Evolutionary conservation across 2,113 vertebrate species (phyloP).

Genomic region (Syngnathus scovelli): DNA sequence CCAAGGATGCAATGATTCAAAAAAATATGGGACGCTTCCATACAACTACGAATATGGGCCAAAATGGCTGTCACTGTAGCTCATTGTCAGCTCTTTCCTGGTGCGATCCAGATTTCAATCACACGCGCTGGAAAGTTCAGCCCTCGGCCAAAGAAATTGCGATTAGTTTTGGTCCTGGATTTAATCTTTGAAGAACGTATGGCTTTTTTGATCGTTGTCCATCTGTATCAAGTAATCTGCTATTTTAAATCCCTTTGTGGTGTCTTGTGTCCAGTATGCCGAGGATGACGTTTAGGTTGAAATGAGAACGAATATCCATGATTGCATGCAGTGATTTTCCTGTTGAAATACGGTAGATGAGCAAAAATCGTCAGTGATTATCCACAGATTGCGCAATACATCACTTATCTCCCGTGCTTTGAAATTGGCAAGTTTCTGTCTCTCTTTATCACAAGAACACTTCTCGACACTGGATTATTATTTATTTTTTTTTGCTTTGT

Average conservation of each 20-base stretch:
- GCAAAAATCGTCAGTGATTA: too few species aligned
- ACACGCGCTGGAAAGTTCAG: not conserved
- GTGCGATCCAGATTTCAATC: not conserved
- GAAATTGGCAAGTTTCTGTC: too few species aligned
- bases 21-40: not conserved
- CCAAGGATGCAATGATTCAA: constrained; percentile 54
- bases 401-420: too few species aligned
- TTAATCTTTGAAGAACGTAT: constrained; percentile 5
- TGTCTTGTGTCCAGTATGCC: not conserved
- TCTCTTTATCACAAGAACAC: too few species aligned
- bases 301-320: not conserved
- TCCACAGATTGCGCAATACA: too few species aligned
- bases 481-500: too few species aligned
- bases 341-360: too few species aligned
- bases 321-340: too few species aligned
- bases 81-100: not conserved
- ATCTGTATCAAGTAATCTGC: not conserved
- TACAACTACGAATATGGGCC: constrained; percentile 35
- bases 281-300: not conserved
- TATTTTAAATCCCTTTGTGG: not conserved
- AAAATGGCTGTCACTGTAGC: constrained; percentile 15
- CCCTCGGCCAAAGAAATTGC: not conserved
- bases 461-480: too few species aligned
- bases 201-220: not conserved
- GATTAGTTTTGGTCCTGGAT: constrained; percentile 2